Base-by-base conservation (phyloP, 92 coral and sea anemone species). In the Blastomussa wellsi region DNA sequence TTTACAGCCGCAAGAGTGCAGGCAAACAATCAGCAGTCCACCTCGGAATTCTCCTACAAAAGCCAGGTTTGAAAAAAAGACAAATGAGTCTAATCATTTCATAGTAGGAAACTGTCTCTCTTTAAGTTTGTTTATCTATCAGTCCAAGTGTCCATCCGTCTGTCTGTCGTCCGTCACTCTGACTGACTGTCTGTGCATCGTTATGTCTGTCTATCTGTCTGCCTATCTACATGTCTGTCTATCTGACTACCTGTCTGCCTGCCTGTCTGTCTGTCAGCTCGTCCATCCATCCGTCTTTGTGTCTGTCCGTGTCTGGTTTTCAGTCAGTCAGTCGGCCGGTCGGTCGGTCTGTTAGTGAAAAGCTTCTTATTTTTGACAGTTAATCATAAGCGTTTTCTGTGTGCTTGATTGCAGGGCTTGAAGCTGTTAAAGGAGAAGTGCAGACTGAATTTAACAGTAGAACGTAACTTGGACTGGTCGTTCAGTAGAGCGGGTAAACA, bases 401-500 rank as follows among this genome's bases (percentile, higher is more conserved):
- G 22, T 69, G 39, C 17, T 29, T 29, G 15, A 19, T 38, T 49
- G 14, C 71, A 94, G 96, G 99, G 99, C 2, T 87, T 92, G 32
- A 93, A 94, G 74, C 74, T 97, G 78, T 74, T 97, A 53, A 93
- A 97, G 55, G 95, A 94, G 73, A 97, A 95, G 32, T 97, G 99
- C 82, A 91, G 89, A 80, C 93, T 97, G 28, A 93, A 86, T 81
- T 86, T 97, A 24, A 90, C 92, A 73, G 92, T 97, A 29, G 98
- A 94, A 70, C 95, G 99, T 26, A 97, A 97, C 89, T 90, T 97
- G 82, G 99, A 97, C 85, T 93, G 99, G 99, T 95, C 99, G 31
- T 79, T 92, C 49, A 97, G 95, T 84, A 92, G 98, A 79, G 95
- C 98, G 52, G 98, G 98, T 95, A 57, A 55, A 22, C 17, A 49